Conservation (phyloP, 2,888 invertebrate species). For the Agonopterix subpropinquella region DNA sequence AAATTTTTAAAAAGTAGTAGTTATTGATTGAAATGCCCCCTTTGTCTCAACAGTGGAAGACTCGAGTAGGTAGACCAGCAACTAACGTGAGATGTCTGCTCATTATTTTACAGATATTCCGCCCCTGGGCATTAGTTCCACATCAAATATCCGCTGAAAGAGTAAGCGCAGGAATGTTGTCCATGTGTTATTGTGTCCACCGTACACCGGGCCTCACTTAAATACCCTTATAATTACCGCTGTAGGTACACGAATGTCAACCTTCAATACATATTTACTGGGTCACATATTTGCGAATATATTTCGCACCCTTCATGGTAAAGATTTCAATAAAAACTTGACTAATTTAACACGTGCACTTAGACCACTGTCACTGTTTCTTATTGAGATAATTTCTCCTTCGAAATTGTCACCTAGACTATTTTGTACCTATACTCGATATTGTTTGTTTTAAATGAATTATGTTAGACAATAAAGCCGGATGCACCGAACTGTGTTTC, state of each 20-base stretch:
- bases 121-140: conserved; percentile 72
- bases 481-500: conserved; percentile 73
- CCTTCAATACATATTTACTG: conserved; percentile 31
- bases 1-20: no score
- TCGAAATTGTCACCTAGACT: conserved; percentile 53
- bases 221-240: conserved; percentile 33
- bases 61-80: conserved; percentile 52
- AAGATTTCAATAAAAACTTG: conserved; percentile 7
- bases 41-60: conserved; percentile 28
- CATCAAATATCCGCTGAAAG: conserved; percentile 70
- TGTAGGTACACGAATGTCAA: conserved; percentile 26
- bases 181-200: conserved; percentile 69
- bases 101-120: conserved; percentile 73
- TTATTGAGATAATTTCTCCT: conserved; percentile 44
- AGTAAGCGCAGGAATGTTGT: conserved; percentile 71
- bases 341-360: conserved; percentile 41
- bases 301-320: conserved; percentile 27
- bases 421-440: conserved; percentile 25
- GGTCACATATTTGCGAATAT: conserved; percentile 38
- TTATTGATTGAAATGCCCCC: not conserved
- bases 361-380: conserved; percentile 43
- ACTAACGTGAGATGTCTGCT: conserved; percentile 61
- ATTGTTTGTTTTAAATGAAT: conserved; percentile 44
- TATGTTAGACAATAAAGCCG: conserved; percentile 66
- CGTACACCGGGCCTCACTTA: conserved; percentile 47